These are phyloP conservation scores for Epinephelus moara DNA, from an alignment of 2,113 vertebrate genomes.

Conservation along the genomic window DNA sequence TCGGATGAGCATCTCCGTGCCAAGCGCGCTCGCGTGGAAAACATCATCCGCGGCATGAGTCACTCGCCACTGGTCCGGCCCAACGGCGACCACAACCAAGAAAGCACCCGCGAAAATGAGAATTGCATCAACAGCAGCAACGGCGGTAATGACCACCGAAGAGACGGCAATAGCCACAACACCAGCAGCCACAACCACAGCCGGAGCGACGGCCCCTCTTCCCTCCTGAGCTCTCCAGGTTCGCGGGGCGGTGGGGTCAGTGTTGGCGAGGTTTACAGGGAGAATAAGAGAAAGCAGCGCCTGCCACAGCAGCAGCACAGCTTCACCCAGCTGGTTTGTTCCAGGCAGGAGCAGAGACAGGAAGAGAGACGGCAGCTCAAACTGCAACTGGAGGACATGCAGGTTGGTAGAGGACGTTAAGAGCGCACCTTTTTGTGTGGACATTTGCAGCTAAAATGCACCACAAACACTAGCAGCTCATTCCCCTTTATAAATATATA, in stretches of 20 bases:
- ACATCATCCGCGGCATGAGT: constrained; percentile 99
- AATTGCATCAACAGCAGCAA: constrained; percentile 45
- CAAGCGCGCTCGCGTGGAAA: constrained; percentile 97
- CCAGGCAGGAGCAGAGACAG: constrained; percentile 95
- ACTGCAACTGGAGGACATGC: constrained; percentile 99
- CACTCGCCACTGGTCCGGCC: constrained; percentile 95
- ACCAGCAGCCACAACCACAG: constrained; percentile 45
- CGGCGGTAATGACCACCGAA: constrained; percentile 56
- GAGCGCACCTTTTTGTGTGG: not conserved
- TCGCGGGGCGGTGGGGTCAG: constrained; percentile 50
- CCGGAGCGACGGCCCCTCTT: constrained; percentile 86
- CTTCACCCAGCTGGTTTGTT: constrained; percentile 97
- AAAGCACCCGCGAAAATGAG: constrained; percentile 49
- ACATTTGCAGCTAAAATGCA: not conserved
- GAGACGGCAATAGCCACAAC: constrained; percentile 53
- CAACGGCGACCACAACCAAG: constrained; percentile 71
- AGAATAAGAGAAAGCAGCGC: constrained; percentile 99
- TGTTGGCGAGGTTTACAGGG: constrained; percentile 92
- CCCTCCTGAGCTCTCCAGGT: constrained; percentile 82
- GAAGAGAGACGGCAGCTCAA: constrained; percentile 98
- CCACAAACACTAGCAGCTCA: not conserved
- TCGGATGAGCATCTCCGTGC: constrained; percentile 98
- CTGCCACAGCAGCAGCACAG: constrained; percentile 99
- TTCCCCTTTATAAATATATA: not conserved
- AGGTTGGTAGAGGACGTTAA: constrained; percentile 60